phyloP scores from a whole-genome alignment of 2,797 vertebrate genomes.

The Sebastes vulpes region DNA sequence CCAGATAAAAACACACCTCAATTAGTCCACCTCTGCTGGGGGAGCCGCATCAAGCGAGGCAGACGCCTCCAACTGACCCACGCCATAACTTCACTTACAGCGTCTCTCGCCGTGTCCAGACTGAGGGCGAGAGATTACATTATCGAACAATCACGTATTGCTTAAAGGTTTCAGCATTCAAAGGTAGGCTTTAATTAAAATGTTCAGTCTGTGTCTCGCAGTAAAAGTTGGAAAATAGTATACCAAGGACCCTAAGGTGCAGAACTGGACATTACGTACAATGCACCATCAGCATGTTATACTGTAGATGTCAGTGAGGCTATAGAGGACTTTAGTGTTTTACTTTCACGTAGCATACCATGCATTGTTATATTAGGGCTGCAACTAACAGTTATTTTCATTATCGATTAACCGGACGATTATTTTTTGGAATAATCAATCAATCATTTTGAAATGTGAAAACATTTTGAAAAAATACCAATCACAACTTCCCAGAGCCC shows the following conservation, averaged over 20 bases:
- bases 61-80: slow-evolving; percentile 62
- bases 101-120: slow-evolving; percentile 18
- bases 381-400: neutral
- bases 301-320: neutral
- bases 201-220: neutral
- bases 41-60: slow-evolving; percentile 57
- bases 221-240: neutral
- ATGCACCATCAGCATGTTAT: slow-evolving; percentile 4
- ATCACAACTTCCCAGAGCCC: neutral
- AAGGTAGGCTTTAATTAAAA: slow-evolving; percentile 19
- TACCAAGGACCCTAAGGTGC: neutral
- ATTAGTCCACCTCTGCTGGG: slow-evolving; percentile 81
- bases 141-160: slow-evolving; percentile 3
- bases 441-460: neutral
- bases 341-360: neutral
- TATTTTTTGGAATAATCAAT: neutral
- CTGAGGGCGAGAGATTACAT: slow-evolving; percentile 30
- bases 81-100: slow-evolving; percentile 43
- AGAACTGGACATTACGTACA: neutral
- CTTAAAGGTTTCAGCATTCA: slow-evolving; percentile 17
- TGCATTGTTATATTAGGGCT: neutral
- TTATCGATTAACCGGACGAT: neutral
- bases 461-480: fast-evolving
- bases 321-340: neutral
- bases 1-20: slow-evolving; percentile 83